Evolutionary conservation across 2,797 vertebrate species (phyloP).

Genomic region (Melopsittacus undulatus): DNA sequence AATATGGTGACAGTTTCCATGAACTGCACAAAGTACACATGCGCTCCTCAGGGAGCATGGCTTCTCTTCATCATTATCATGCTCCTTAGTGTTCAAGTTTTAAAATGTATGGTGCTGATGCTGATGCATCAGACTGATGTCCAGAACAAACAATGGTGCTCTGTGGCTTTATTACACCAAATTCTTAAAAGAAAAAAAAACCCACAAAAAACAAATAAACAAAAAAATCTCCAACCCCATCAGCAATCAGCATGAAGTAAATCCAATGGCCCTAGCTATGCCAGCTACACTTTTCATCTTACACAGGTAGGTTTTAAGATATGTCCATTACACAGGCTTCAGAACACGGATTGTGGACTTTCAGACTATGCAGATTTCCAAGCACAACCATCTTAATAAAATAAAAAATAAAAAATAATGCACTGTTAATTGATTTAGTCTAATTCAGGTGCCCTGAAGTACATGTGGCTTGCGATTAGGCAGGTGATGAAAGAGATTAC

Average conservation of each 20-base stretch:
- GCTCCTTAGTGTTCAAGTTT: background rate
- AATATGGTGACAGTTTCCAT: background rate
- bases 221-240: background rate
- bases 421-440: background rate
- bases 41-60: accelerated
- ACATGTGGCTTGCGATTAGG: background rate
- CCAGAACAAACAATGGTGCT: background rate
- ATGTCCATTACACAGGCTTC: background rate
- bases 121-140: background rate
- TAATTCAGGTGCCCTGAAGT: background rate
- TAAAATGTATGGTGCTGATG: background rate
- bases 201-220: background rate
- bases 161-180: background rate
- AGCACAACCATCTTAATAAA: background rate
- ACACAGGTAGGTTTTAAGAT: background rate
- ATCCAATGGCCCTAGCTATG: background rate
- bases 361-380: background rate
- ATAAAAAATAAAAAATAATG: background rate
- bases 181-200: background rate
- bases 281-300: background rate
- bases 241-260: background rate
- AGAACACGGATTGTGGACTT: background rate
- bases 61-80: background rate
- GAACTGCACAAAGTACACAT: background rate
- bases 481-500: background rate